These are phyloP conservation scores for Dromius quadrimaculatus DNA, from an alignment of 2,888 invertebrate genomes.

Conservation along the genomic window DNA sequence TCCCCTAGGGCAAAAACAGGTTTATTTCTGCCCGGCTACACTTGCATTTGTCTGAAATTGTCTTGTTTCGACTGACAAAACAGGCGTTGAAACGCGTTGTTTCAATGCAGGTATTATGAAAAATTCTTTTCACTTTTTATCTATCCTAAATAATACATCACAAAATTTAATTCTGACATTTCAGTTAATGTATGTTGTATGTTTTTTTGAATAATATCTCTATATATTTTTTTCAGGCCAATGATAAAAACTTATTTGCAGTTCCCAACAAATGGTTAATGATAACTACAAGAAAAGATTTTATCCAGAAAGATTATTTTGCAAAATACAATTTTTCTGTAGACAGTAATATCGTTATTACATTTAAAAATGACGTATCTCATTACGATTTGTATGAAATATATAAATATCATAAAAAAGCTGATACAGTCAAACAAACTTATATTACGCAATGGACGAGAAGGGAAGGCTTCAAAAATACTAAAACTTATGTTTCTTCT, in stretches of 20 bases:
- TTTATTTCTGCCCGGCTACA: too few species aligned
- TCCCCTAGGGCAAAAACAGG: too few species aligned
- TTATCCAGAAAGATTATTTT: neutral
- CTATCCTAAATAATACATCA: too few species aligned
- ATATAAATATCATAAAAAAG: constrained; percentile 19
- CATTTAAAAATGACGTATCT: neutral
- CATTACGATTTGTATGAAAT: constrained; percentile 5
- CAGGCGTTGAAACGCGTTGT: too few species aligned
- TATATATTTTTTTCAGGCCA: constrained; percentile 6
- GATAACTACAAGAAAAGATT: neutral
- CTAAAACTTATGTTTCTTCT: constrained; percentile 52
- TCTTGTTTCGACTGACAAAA: too few species aligned
- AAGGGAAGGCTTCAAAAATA: constrained; percentile 51
- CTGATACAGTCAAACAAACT: constrained; percentile 1
- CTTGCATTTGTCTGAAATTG: too few species aligned
- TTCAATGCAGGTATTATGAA: too few species aligned
- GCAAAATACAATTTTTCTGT: constrained; percentile 1
- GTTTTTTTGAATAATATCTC: too few species aligned
- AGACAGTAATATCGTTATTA: constrained; percentile 14
- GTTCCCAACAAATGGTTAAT: constrained; percentile 29
- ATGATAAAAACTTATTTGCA: constrained; percentile 1
- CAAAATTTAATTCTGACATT: too few species aligned
- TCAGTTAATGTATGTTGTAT: too few species aligned
- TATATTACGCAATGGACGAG: constrained; percentile 53
- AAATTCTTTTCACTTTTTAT: too few species aligned